phyloP scores from a whole-genome alignment of 2,888 invertebrate genomes.

The Ophonus ardosiacus region DNA sequence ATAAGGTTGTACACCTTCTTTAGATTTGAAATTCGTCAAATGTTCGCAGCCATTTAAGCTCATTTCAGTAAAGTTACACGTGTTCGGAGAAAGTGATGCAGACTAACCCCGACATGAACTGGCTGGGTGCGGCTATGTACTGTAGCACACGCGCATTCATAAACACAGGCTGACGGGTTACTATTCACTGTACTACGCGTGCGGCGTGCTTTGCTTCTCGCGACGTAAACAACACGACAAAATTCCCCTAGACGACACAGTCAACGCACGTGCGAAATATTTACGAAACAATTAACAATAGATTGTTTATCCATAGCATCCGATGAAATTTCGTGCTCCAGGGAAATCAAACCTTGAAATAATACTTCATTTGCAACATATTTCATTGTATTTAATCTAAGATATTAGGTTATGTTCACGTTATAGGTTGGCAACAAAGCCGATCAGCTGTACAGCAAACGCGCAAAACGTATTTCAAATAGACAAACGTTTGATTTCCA shows the following conservation, averaged over 20 bases:
- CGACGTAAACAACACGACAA: neutral
- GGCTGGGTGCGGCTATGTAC: conserved; percentile 56
- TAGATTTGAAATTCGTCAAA: conserved; percentile 60
- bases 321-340: neutral
- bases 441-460: conserved; percentile 18
- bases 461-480: neutral
- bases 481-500: conserved; percentile 3
- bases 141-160: conserved; percentile 58
- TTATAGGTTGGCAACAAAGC: neutral
- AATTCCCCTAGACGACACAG: conserved; percentile 17
- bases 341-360: neutral
- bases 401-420: neutral
- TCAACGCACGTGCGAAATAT: too few species aligned
- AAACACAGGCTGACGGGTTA: neutral
- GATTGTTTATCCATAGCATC: neutral
- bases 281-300: too few species aligned
- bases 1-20: conserved; percentile 80
- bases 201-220: neutral
- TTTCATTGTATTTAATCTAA: neutral
- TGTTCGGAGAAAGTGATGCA: conserved; percentile 6
- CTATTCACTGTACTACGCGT: conserved; percentile 27
- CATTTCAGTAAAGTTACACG: conserved; percentile 60
- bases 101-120: conserved; percentile 46
- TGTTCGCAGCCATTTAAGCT: conserved; percentile 63
- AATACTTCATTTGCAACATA: neutral